phyloP scores from a whole-genome alignment of 1,140 invertebrate genomes.

The Lordiphosa stackelbergi region DNA sequence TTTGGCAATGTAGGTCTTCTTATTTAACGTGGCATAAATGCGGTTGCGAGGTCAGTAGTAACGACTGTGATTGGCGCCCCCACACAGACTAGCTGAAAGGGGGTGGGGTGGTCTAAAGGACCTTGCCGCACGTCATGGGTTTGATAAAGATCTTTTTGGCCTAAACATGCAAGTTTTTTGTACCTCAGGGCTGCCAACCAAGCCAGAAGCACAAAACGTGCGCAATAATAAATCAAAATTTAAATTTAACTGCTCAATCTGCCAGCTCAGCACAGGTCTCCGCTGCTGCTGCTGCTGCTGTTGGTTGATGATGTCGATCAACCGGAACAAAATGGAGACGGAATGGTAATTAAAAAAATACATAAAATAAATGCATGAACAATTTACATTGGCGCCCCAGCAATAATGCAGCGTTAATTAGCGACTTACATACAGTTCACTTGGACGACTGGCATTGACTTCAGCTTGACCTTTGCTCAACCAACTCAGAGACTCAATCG shows the following conservation, averaged over 20 bases:
- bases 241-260: slow-evolving; percentile 15
- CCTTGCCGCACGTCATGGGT: neutral
- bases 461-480: slow-evolving; percentile 36
- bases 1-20: slow-evolving; percentile 39
- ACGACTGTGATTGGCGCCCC: too few species aligned
- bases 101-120: slow-evolving; percentile 4
- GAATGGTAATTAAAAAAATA: neutral
- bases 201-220: slow-evolving; percentile 4
- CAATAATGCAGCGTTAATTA: slow-evolving; percentile 12
- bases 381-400: neutral
- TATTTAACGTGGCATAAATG: neutral
- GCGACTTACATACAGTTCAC: slow-evolving; percentile 15
- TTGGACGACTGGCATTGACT: slow-evolving; percentile 39
- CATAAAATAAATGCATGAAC: neutral
- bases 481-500: neutral
- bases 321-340: slow-evolving; percentile 8
- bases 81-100: too few species aligned
- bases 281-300: slow-evolving; percentile 7
- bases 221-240: slow-evolving; percentile 39
- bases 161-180: neutral
- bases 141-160: slow-evolving; percentile 3
- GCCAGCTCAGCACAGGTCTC: slow-evolving; percentile 4
- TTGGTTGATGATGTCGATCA: slow-evolving; percentile 13
- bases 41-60: too few species aligned
- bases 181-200: slow-evolving; percentile 1